These are phyloP conservation scores for Manis crassicaudata DNA, from an alignment of 2,797 vertebrate species.

Conservation along the genomic window DNA sequence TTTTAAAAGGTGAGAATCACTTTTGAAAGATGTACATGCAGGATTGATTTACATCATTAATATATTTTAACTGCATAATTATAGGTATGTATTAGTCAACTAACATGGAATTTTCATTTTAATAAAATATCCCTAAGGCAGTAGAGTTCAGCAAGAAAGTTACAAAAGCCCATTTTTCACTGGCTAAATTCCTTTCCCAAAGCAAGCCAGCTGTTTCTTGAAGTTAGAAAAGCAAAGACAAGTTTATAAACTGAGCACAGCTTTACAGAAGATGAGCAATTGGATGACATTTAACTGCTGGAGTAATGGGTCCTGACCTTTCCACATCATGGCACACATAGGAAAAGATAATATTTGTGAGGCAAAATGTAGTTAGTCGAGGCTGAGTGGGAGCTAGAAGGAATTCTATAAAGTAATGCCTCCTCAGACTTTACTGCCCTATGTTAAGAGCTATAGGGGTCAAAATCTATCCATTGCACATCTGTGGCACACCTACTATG, in stretches of 20 bases:
- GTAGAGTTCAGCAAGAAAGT: background rate
- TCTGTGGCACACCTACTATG: background rate
- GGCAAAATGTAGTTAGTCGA: background rate
- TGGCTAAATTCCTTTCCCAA: background rate
- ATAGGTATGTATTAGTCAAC: background rate
- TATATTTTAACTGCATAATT: background rate
- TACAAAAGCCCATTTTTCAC: background rate
- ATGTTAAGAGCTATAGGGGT: background rate
- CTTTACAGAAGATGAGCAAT: background rate
- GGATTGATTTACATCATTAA: background rate
- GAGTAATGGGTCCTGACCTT: background rate
- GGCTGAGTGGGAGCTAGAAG: background rate
- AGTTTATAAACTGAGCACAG: background rate
- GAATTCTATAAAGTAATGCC: background rate
- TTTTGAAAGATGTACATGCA: background rate
- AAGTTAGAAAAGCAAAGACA: background rate
- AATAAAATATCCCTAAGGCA: constrained; percentile 32
- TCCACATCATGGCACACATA: background rate
- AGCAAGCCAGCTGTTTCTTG: background rate
- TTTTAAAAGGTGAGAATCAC: background rate
- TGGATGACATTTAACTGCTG: background rate
- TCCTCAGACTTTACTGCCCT: background rate
- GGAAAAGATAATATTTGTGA: background rate
- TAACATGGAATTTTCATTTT: constrained; percentile 11
- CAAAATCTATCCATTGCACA: background rate